A percentile compares a stretch with the other conserved stretches of the same genome.
phyloP scores from a whole-genome alignment of 2,888 invertebrate genomes.

The Sussaba pulchella region DNA sequence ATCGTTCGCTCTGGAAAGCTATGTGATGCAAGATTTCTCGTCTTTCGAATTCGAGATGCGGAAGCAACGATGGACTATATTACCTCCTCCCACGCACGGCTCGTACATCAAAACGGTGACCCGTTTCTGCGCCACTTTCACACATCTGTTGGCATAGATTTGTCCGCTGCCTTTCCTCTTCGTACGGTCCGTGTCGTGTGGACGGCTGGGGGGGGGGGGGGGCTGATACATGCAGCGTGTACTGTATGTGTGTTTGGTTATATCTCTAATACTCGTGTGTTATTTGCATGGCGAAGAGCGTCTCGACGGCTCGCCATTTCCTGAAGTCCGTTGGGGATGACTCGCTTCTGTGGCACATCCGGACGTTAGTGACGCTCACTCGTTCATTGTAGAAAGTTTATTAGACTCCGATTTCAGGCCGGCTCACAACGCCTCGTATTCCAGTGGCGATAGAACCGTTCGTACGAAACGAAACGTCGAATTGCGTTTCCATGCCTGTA shows the following conservation, averaged over 20 bases:
- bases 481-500: not conserved
- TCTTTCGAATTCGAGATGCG: slow-evolving; percentile 54
- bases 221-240: not conserved
- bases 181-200: too few species aligned
- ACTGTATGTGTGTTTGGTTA: not conserved
- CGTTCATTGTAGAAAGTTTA: slow-evolving; percentile 70
- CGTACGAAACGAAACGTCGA: slow-evolving; percentile 1
- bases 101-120: slow-evolving; percentile 68
- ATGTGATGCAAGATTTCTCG: slow-evolving; percentile 44
- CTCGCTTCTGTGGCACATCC: slow-evolving; percentile 49
- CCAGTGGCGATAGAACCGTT: slow-evolving; percentile 37
- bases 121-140: slow-evolving; percentile 71
- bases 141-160: slow-evolving; percentile 71
- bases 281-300: slow-evolving; percentile 48
- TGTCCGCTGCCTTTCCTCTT: slow-evolving; percentile 56
- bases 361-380: slow-evolving; percentile 44
- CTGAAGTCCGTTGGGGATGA: slow-evolving; percentile 51
- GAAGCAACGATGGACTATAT: slow-evolving; percentile 41
- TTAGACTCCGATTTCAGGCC: slow-evolving; percentile 68
- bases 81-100: slow-evolving; percentile 33
- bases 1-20: slow-evolving; percentile 26
- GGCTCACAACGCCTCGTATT: slow-evolving; percentile 29
- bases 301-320: slow-evolving; percentile 58
- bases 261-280: slow-evolving; percentile 33
- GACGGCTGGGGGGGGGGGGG: too few species aligned